A percentile compares a stretch with the other conserved stretches of the same genome.
Evolutionary conservation across 1,140 invertebrate genomes (phyloP).

Genomic region (Carposina sasakii): DNA sequence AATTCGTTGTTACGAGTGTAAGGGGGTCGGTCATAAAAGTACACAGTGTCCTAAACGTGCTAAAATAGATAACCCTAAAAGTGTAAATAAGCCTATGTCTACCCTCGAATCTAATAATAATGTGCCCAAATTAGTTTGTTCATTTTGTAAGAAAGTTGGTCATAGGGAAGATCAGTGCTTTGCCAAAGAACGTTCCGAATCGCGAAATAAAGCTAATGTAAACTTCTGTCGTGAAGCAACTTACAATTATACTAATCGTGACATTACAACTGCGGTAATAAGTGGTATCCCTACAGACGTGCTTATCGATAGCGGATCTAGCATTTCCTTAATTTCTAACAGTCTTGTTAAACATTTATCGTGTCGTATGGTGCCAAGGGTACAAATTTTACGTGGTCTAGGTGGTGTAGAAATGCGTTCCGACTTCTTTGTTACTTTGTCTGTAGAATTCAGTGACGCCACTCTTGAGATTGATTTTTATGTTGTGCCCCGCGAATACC

Average conservation of each 20-base stretch:
- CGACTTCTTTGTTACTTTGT: conserved; percentile 5
- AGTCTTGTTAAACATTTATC: conserved; percentile 4
- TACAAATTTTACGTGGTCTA: background rate
- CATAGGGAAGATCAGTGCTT: conserved; percentile 2
- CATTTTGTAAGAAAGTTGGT: conserved; percentile 10
- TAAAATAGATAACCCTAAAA: background rate
- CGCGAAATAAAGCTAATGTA: conserved; percentile 5
- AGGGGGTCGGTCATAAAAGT: background rate
- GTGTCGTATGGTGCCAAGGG: background rate
- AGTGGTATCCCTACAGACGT: conserved; percentile 6
- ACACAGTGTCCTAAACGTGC: background rate
- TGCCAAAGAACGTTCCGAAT: conserved; percentile 9
- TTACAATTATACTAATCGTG: background rate
- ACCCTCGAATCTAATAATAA: background rate
- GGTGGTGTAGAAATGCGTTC: background rate
- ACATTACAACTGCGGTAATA: conserved; percentile 1
- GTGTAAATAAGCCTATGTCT: background rate
- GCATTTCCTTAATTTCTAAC: conserved; percentile 5
- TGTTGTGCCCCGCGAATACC: background rate
- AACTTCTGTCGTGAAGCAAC: conserved; percentile 5
- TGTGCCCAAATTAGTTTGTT: background rate
- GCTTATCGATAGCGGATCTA: conserved; percentile 9
- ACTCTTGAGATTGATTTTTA: conserved; percentile 8
- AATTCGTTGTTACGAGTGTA: background rate
- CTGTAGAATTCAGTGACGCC: conserved; percentile 5